Base-by-base conservation (phyloP, 2,888 invertebrate genomes). In the Petrolisthes manimaculis region DNA sequence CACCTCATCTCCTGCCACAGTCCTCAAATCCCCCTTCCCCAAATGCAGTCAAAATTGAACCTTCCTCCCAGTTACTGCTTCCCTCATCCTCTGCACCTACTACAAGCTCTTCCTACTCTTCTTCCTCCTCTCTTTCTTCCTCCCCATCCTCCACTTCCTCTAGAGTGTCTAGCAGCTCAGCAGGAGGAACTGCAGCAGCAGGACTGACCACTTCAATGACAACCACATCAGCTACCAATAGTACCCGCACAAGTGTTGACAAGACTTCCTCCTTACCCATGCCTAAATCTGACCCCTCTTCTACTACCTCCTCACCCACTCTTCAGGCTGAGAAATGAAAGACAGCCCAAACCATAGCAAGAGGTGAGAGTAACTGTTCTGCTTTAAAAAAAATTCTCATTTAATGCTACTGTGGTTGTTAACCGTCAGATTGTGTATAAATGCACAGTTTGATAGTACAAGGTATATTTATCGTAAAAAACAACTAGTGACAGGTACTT, bases 401-500 rank as follows among this genome's bases (percentile, higher is more conserved):
- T 21, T 77, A 79, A 79, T 71, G 55, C 61, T 85, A 79, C 67
- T 79, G n/a, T 53, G 79, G 85, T 85, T 85, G 85, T 79, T 85
- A 77, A 54, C 67, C 85, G 61, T 85, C 79, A 85, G 67, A 85
- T 85, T 85, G 85, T 86, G 80, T 86, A 71, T 79, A 79, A 55
- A 86, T 75, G 80, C 80, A 71, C 82, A 82, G 55, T 86, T 81
- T 82, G 79, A 79, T 85, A 85, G 82, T 86, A 86, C 86, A 86
- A 86, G 71, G 21, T 86, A 82, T 82, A 86, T 71, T 86, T 67
- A 86, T 81, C 75, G 75, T 86, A 55, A 82, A 37, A 61, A 67
- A 84, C 82, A 85, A 85, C 79, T 85, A 79, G 85, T 84, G 77
- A 88, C 81, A 84, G 88, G 88, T 88, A 88, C 87, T 80, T 83